phyloP scores from a whole-genome alignment of 2,113 vertebrate genomes.

The Psilopogon haemacephalus region DNA sequence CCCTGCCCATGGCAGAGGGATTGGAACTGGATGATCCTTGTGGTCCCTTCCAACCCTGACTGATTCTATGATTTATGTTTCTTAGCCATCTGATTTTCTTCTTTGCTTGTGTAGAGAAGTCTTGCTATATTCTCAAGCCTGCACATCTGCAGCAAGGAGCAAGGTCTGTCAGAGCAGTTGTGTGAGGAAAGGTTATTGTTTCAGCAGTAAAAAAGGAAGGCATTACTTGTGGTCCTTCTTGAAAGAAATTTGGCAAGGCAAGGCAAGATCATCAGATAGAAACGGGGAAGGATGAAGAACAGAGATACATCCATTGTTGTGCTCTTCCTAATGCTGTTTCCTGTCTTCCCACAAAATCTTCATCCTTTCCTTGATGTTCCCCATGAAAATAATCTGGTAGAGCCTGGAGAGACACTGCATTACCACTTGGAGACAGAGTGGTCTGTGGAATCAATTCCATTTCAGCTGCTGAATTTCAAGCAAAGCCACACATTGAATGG shows the following conservation, averaged over 20 bases:
- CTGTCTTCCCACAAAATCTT: not conserved
- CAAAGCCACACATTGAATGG: not conserved
- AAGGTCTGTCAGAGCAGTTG: not conserved
- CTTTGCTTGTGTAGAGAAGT: not conserved
- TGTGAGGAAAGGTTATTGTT: slow-evolving; percentile 1
- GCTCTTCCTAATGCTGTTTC: not conserved
- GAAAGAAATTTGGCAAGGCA: slow-evolving; percentile 24
- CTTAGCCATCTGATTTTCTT: not conserved
- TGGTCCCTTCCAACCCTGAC: no score
- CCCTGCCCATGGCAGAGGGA: no score
- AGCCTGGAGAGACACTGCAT: not conserved
- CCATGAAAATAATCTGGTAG: not conserved
- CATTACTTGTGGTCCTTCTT: slow-evolving; percentile 1
- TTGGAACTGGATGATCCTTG: no score
- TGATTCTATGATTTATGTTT: not conserved
- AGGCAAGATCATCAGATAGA: not conserved
- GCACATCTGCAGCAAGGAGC: not conserved
- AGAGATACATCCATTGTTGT: not conserved
- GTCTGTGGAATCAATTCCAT: not conserved
- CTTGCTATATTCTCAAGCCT: not conserved
- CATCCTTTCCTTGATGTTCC: not conserved
- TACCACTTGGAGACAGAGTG: not conserved
- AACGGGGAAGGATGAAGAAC: not conserved
- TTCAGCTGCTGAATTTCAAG: slow-evolving; percentile 4
- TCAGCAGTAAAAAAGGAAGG: not conserved